Evolutionary conservation across 2,888 invertebrate genomes (phyloP).

Genomic region (Brenthis hecate): DNA sequence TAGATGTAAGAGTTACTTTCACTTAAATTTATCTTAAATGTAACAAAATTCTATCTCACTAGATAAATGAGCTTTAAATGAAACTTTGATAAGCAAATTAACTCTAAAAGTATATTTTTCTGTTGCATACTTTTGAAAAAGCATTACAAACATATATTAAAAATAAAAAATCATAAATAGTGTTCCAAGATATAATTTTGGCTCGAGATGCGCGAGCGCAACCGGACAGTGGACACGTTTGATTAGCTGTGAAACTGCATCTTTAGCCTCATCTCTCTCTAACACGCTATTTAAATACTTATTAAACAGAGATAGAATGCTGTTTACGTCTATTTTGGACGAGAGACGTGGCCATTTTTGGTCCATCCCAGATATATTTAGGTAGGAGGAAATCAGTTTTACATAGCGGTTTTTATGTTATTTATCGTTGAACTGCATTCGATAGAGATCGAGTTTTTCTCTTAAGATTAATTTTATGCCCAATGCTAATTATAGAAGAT

Average conservation of each 20-base stretch:
- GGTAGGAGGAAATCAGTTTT: slow-evolving; percentile 72
- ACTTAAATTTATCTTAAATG: slow-evolving; percentile 58
- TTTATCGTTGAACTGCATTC: slow-evolving; percentile 51
- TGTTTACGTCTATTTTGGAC: slow-evolving; percentile 71
- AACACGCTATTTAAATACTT: slow-evolving; percentile 32
- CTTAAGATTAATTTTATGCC: slow-evolving; percentile 21
- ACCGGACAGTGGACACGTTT: slow-evolving; percentile 76
- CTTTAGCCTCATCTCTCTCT: slow-evolving; percentile 62
- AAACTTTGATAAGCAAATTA: slow-evolving; percentile 11
- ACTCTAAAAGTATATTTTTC: neutral
- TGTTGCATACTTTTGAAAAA: neutral
- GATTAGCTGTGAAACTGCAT: slow-evolving; percentile 73
- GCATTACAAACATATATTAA: neutral
- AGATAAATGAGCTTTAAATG: slow-evolving; percentile 28
- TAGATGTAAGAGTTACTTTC: slow-evolving; percentile 46
- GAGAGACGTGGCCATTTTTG: slow-evolving; percentile 73
- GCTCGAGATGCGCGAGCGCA: slow-evolving; percentile 66
- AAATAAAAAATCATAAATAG: neutral
- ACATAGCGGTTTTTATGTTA: slow-evolving; percentile 66
- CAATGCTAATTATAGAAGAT: slow-evolving; percentile 9
- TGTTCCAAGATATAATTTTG: slow-evolving; percentile 51
- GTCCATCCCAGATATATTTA: slow-evolving; percentile 77
- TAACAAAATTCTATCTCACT: slow-evolving; percentile 47
- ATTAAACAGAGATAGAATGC: slow-evolving; percentile 58
- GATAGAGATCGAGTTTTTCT: slow-evolving; percentile 31